A percentile compares a stretch with the other conserved stretches of the same genome.
Conservation (phyloP, 1,140 invertebrate genomes). For the Solenopsis fugax region DNA sequence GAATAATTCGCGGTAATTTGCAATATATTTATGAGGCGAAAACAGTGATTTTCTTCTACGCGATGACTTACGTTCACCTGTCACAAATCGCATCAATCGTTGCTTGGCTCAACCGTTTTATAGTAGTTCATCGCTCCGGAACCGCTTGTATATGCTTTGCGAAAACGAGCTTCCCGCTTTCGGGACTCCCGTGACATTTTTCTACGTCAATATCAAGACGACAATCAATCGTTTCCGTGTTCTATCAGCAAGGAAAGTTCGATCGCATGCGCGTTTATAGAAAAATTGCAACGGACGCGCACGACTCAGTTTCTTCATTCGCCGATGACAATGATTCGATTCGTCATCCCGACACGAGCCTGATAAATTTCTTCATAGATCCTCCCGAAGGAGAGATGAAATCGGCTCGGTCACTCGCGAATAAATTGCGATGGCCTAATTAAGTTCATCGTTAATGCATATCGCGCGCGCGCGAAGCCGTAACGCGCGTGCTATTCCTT, state of each 20-base stretch:
- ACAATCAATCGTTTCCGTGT: constrained; percentile 33
- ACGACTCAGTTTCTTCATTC: background rate
- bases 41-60: background rate
- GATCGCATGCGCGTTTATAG: background rate
- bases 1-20: constrained; percentile 22
- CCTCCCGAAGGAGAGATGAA: background rate
- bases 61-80: background rate
- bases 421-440: constrained; percentile 60
- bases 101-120: too few relatives aligned
- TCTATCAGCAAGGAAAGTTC: background rate
- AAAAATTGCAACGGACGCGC: background rate
- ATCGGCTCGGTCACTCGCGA: constrained; percentile 20
- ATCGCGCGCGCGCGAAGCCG: constrained; percentile 27
- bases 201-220: background rate
- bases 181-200: background rate
- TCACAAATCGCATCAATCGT: background rate
- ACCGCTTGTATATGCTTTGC: background rate
- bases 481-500: constrained; percentile 1
- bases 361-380: constrained; percentile 29
- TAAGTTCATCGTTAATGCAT: constrained; percentile 64
- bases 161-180: background rate
- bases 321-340: background rate
- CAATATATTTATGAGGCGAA: constrained; percentile 16
- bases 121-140: background rate
- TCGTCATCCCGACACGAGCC: constrained; percentile 5